Percentiles rank a stretch among this genome's conserved stretches.
phyloP scores from a whole-genome alignment of 2,113 vertebrate species.

The Lophura nycthemera region DNA sequence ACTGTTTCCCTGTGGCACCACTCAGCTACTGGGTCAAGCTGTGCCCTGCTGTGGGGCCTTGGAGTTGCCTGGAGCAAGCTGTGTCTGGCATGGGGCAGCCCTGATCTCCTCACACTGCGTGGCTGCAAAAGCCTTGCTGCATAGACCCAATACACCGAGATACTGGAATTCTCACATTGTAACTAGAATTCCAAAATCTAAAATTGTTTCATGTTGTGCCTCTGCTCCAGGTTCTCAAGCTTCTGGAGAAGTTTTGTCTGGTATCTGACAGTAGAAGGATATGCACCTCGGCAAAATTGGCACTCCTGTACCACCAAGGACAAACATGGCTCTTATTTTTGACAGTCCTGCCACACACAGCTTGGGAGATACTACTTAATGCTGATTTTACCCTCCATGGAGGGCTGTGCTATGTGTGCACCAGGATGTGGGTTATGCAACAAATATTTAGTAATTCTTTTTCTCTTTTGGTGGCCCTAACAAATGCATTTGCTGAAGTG shows the following conservation, averaged over 20 bases:
- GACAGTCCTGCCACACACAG: not conserved
- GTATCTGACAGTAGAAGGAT: not conserved
- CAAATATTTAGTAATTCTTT: not conserved
- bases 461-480: not conserved
- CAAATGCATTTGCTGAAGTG: not conserved
- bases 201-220: not conserved
- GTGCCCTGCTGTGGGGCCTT: not conserved
- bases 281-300: not conserved
- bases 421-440: not conserved
- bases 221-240: not conserved
- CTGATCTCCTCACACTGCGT: not conserved
- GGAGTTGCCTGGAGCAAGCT: not conserved
- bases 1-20: fast-evolving
- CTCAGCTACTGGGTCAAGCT: not conserved
- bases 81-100: not conserved
- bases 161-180: not conserved
- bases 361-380: not conserved
- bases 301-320: not conserved
- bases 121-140: not conserved
- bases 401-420: not conserved
- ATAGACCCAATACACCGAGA: not conserved
- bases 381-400: not conserved
- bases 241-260: not conserved
- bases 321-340: not conserved
- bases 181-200: not conserved